phyloP scores from a whole-genome alignment of 2,888 invertebrate species.

The Lapara coniferarum region DNA sequence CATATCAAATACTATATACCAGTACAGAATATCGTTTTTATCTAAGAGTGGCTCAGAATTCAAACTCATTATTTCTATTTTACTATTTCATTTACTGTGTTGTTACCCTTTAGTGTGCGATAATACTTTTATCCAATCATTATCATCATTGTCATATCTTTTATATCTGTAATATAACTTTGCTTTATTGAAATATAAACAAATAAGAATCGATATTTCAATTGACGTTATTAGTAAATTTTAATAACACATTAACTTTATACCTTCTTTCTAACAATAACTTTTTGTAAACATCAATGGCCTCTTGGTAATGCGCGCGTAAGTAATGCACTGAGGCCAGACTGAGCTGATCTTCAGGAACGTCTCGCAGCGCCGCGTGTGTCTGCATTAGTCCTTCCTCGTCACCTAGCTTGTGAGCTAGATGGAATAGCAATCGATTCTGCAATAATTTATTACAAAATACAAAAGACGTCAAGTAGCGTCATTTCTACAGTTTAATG shows the following conservation, averaged over 20 bases:
- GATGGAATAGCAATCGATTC: conserved; percentile 94
- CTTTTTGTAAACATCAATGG: conserved; percentile 98
- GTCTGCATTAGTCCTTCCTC: conserved; percentile 92
- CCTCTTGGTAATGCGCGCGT: conserved; percentile 98
- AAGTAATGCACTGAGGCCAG: conserved; percentile 98
- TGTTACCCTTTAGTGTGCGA: conserved; percentile 54
- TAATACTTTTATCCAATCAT: conserved; percentile 70
- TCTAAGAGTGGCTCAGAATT: not conserved
- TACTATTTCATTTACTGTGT: too few relatives aligned
- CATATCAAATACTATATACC: too few relatives aligned
- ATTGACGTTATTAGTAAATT: not conserved
- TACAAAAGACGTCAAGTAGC: not conserved
- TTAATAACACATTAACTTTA: conserved; percentile 15
- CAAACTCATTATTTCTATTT: too few relatives aligned
- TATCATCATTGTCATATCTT: conserved; percentile 65
- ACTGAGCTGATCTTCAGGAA: conserved; percentile 97
- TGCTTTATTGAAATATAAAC: not conserved
- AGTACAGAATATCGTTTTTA: not conserved
- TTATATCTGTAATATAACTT: conserved; percentile 62
- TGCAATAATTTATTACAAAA: conserved; percentile 52
- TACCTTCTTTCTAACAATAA: conserved; percentile 96
- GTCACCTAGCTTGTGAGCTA: conserved; percentile 96
- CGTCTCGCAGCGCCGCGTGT: conserved; percentile 93
- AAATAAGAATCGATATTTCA: not conserved
- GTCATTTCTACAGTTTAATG: not conserved